A percentile compares a stretch with the other conserved stretches of the same genome.
These are phyloP conservation scores for Dermolepida albohirtum DNA, from an alignment of 2,888 invertebrate species.

Conservation along the genomic window DNA sequence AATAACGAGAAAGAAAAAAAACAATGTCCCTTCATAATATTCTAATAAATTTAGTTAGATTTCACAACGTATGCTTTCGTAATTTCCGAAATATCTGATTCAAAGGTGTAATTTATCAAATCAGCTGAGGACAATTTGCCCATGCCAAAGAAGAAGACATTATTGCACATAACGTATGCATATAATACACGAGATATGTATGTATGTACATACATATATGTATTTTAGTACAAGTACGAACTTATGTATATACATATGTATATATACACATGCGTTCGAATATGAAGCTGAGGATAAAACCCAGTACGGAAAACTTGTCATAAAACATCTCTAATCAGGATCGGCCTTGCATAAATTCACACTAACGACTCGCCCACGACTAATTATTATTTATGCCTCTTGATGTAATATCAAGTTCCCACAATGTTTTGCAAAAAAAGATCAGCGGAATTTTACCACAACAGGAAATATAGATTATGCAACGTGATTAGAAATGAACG, in stretches of 20 bases:
- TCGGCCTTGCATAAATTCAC: conserved; percentile 46
- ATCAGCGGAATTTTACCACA: conserved; percentile 27
- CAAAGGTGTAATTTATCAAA: conserved; percentile 40
- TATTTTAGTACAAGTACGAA: no score
- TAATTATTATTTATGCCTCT: conserved; percentile 48
- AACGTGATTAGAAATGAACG: conserved; percentile 39
- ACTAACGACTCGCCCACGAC: conserved; percentile 48
- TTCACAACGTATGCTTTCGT: conserved; percentile 36
- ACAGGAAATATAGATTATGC: conserved; percentile 40
- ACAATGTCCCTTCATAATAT: background rate
- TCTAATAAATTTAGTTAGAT: conserved; percentile 31
- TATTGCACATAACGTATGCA: background rate
- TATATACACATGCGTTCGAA: conserved; percentile 5
- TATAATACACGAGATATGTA: no score
- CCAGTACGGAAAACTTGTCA: conserved; percentile 35
- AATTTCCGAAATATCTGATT: conserved; percentile 42
- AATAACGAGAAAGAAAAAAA: no score
- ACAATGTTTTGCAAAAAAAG: conserved; percentile 41
- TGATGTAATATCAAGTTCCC: conserved; percentile 43
- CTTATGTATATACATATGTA: background rate
- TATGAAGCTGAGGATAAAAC: conserved; percentile 16
- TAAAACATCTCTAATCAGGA: conserved; percentile 45
- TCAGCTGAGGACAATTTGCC: conserved; percentile 34
- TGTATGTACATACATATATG: no score
- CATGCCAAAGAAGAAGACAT: conserved; percentile 17